Percentiles rank a stretch among this genome's conserved stretches.
These are phyloP conservation scores for Anhinga rufa DNA, from an alignment of 2,113 vertebrate genomes.

Conservation along the genomic window DNA sequence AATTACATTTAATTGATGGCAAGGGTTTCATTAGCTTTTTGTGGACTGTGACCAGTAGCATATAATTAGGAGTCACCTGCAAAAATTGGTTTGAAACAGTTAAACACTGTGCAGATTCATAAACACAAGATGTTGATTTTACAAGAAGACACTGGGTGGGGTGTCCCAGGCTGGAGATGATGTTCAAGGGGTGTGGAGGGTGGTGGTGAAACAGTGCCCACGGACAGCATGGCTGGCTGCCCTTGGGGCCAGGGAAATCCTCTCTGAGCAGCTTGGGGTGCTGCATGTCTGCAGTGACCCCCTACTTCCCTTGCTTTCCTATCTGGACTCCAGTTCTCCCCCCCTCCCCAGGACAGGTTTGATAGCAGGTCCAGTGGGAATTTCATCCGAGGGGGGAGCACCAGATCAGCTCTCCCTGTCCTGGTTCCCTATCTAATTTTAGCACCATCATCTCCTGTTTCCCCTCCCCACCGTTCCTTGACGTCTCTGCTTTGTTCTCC, in stretches of 20 bases:
- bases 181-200: fast-evolving
- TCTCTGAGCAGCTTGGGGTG: neutral
- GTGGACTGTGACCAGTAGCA: neutral
- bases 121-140: neutral
- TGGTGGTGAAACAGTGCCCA: neutral
- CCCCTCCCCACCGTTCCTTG: neutral
- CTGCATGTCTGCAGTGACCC: neutral
- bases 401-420: neutral
- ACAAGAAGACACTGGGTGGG: neutral
- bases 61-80: constrained; percentile 7
- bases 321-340: neutral
- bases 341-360: neutral
- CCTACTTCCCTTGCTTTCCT: neutral
- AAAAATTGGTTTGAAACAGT: constrained; percentile 49
- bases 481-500: constrained; percentile 29
- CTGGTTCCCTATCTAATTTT: constrained; percentile 27
- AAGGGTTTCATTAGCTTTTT: constrained; percentile 13
- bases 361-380: neutral
- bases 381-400: neutral
- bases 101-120: neutral
- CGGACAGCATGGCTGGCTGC: neutral
- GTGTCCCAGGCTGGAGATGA: neutral
- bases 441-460: neutral
- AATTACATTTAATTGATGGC: constrained; percentile 4
- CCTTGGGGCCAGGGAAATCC: neutral